These are phyloP conservation scores for Megalops atlanticus DNA, from an alignment of 2,113 vertebrate genomes.

Conservation along the genomic window DNA sequence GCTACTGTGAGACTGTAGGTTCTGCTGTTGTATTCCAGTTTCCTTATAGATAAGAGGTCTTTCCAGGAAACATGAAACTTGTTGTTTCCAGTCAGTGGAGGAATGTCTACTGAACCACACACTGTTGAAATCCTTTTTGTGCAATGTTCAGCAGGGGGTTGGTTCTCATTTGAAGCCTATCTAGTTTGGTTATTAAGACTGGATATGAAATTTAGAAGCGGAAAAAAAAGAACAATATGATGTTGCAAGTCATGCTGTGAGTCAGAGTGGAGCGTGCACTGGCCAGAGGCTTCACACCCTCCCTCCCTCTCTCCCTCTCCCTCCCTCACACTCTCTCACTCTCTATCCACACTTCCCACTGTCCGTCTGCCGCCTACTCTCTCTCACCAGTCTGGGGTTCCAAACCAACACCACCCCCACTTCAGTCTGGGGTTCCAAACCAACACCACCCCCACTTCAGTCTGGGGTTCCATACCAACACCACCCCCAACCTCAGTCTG, in stretches of 20 bases:
- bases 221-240: background rate
- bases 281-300: background rate
- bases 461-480: too few species aligned
- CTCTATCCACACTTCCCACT: background rate
- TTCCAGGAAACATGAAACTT: too few species aligned
- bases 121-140: background rate
- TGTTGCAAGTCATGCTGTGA: background rate
- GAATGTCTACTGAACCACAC: background rate
- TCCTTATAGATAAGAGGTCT: too few species aligned
- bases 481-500: too few species aligned
- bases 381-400: too few species aligned
- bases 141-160: too few species aligned
- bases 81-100: background rate
- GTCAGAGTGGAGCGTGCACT: background rate
- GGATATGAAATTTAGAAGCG: background rate
- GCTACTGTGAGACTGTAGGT: too few species aligned
- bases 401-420: too few species aligned
- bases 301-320: background rate
- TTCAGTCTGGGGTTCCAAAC: too few species aligned
- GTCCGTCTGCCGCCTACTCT: background rate
- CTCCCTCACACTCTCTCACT: background rate
- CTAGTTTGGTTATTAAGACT: background rate
- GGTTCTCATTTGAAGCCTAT: background rate
- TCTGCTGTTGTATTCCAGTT: too few species aligned
- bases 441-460: too few species aligned